These are phyloP conservation scores for Drosophila murphyi DNA, from an alignment of 1,140 invertebrate genomes.

Conservation along the genomic window DNA sequence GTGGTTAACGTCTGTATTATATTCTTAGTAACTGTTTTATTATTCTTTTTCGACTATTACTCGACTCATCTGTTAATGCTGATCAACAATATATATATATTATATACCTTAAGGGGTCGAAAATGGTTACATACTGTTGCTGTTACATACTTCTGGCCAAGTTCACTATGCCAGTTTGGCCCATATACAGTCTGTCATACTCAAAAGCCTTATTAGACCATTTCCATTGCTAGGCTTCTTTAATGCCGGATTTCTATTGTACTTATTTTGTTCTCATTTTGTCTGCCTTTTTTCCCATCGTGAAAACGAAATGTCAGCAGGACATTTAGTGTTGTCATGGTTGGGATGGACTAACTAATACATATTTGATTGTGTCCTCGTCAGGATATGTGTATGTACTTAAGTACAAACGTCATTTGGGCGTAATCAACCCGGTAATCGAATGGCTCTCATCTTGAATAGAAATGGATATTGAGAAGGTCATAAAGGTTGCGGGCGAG, in stretches of 20 bases:
- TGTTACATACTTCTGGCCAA: too few species aligned
- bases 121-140: too few species aligned
- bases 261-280: constrained; percentile 39
- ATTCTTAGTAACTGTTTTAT: too few species aligned
- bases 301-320: constrained; percentile 62
- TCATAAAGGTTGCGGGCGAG: constrained; percentile 16
- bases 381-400: background rate
- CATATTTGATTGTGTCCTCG: constrained; percentile 33
- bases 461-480: constrained; percentile 10
- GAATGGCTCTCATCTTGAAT: constrained; percentile 20
- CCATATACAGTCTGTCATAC: background rate
- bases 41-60: too few species aligned
- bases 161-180: too few species aligned
- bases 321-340: constrained; percentile 46
- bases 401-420: constrained; percentile 19
- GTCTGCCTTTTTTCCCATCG: background rate
- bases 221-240: constrained; percentile 24
- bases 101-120: too few species aligned
- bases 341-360: constrained; percentile 46
- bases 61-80: too few species aligned
- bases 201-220: constrained; percentile 67
- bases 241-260: constrained; percentile 6
- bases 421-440: constrained; percentile 10
- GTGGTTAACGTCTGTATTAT: too few species aligned
- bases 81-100: too few species aligned